Base-by-base conservation (phyloP, 2,888 invertebrate genomes). In the Eupithecia insigniata region DNA sequence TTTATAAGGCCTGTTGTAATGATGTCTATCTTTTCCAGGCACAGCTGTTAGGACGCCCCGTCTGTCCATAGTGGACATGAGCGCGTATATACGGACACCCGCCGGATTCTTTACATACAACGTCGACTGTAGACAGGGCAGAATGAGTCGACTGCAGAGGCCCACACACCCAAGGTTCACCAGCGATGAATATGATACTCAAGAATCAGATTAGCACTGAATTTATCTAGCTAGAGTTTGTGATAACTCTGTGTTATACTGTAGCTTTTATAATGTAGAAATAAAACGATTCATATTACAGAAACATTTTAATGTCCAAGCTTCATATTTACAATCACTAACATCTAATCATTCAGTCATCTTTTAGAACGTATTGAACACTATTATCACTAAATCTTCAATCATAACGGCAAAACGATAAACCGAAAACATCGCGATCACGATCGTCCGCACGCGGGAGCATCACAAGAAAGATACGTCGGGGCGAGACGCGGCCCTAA, bases 291-390 rank as follows among this genome's bases (percentile, higher is more conserved):
- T 75, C 71, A 78, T 83, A 87, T 88, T 91, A 92, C 88, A 92
- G 88, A 93, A 92, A 92, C 89, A 89, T 92, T 79, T 92, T 92
- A 93, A 91, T 92, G 91, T 92, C 89, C 92, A 93, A 93, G 93
- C 92, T 90, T 89, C 86, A 84, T 93, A 93, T 93, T 91, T 93
- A 93, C 93, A 93, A 91, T 91, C 89, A 90, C 92, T 93, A 93
- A 90, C 85, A 85, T 87, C 92, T 92, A 92, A 89, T 89, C 93
- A 89, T 92, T 93, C 93, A 93, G 93, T 93, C 93, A 91, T 92
- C 90, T 87, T 88, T 90, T 90, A 92, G 87, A 92, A 91, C 89
- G 90, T 92, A 92, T 87, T 87, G 92, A 93, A 93, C 93, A 93
- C 93, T 93, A 93, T 91, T 91, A 92, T 92, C 93, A 93, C 93